A percentile compares a stretch with the other conserved stretches of the same genome.
These are phyloP conservation scores for Drosophila mimica DNA, from an alignment of 2,888 invertebrate species.

Conservation along the genomic window DNA sequence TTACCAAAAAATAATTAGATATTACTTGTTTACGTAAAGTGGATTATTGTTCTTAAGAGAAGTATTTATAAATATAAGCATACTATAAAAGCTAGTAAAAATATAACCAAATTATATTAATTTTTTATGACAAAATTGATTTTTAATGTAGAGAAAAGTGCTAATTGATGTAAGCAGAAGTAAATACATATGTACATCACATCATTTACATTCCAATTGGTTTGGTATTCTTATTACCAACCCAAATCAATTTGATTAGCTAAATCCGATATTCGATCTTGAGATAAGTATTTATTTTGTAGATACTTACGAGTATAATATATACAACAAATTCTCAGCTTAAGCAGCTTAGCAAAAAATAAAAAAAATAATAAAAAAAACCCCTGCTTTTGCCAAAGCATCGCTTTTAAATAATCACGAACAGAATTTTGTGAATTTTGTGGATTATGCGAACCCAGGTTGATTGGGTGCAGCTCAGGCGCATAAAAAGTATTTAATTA, in stretches of 20 bases:
- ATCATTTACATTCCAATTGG: not conserved
- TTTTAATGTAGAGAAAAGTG: not conserved
- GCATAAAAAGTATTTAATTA: constrained; percentile 52
- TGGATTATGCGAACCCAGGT: constrained; percentile 34
- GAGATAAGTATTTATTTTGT: not conserved
- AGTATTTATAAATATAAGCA: not conserved
- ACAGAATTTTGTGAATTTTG: constrained; percentile 9
- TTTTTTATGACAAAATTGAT: not conserved
- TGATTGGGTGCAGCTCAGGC: constrained; percentile 58
- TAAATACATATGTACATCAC: too few species aligned
- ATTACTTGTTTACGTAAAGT: not conserved
- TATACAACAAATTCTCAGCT: not conserved
- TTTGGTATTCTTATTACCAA: not conserved
- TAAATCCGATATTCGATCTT: not conserved
- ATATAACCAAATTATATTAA: too few species aligned
- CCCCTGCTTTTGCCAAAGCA: not conserved
- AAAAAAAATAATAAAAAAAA: not conserved
- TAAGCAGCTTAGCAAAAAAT: not conserved
- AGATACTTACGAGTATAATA: not conserved
- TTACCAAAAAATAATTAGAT: not conserved
- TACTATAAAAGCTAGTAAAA: not conserved
- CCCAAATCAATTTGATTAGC: not conserved
- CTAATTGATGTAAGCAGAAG: not conserved
- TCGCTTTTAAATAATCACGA: too few species aligned
- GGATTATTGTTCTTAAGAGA: not conserved